Conservation (phyloP, 2,888 invertebrate species). For the Euproctis similis region DNA sequence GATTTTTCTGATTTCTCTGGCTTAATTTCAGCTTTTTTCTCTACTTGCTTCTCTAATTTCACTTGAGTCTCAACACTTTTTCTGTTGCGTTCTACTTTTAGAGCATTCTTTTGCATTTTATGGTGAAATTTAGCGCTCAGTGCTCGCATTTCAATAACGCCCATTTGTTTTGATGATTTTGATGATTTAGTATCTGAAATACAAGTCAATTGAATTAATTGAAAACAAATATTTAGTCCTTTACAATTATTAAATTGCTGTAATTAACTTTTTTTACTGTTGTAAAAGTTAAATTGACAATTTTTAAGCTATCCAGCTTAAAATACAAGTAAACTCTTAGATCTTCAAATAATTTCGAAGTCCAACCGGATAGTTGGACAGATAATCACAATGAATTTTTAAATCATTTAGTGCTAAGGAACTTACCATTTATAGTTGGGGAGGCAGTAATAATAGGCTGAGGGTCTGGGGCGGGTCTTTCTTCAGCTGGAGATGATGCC, state of each 20-base stretch:
- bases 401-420: no score
- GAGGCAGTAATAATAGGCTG: constrained; percentile 2
- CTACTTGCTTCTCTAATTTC: constrained; percentile 35
- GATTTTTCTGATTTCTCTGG: constrained; percentile 7
- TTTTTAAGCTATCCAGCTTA: no score
- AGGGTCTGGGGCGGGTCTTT: constrained; percentile 31
- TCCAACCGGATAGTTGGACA: no score
- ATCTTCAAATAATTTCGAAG: no score
- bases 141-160: constrained; percentile 70
- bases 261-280: no score
- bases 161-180: constrained; percentile 59
- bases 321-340: no score
- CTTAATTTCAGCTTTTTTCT: constrained; percentile 38
- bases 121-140: constrained; percentile 62
- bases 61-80: constrained; percentile 50
- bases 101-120: constrained; percentile 38
- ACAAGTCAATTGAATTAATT: constrained; percentile 1
- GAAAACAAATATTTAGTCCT: no score
- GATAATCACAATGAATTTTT: no score
- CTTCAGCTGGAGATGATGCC: constrained; percentile 66
- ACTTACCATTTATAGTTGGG: constrained; percentile 13
- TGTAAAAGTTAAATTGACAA: no score
- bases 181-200: constrained; percentile 44
- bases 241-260: no score
- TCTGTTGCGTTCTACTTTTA: constrained; percentile 45